Evolutionary conservation across 2,888 invertebrate genomes (phyloP), one percentile per base, ranked within the genome.

Genomic region (Imbricaverruca yamaguchii): DNA sequence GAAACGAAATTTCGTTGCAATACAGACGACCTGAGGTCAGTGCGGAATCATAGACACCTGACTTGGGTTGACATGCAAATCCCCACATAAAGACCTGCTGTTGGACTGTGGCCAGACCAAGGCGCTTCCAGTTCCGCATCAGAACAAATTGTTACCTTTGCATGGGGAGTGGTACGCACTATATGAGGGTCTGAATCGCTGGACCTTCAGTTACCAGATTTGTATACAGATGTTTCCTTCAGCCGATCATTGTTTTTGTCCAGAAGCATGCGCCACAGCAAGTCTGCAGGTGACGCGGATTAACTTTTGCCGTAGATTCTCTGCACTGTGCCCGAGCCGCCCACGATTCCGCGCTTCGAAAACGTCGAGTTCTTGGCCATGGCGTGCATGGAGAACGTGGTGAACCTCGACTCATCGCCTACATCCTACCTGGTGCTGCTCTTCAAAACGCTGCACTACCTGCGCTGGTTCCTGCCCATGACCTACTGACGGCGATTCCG

Each of bases 391-490:
- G 69, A 12, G 12, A 69, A 69, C 69, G 39, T 69, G 69, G 69
- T 69, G 13, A 15, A 69, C 69, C 39, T 39, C 12, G 21, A 69
- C 69, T 69, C 69, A 4, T 69, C 69, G 15, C 69, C 69, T 2
- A 13, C 39, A 25, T 69, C 69, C 39, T 69, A 39, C 39, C 69
- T 69, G 39, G 69, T 69, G 12, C 69, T 69, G 13, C 69, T 69
- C 39, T 69, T 69, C 69, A 69, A 69, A 69, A 69, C 69, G 39
- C 25, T 69, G 69, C 69, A 69, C 25, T 69, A 69, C 39, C 39
- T 69, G 25, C 69, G 69, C 69, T 69, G 69, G 69, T 69, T 69
- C 69, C 69, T 69, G 69, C 69, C 69, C 12, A 69, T 69, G 69
- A 39, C 7, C 21, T 69, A 69, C 69, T 69, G 39, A 39, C n/a